A percentile compares a stretch with the other conserved stretches of the same genome.
Conservation (phyloP, 1,140 invertebrate species). For the Ostrea denselamellosa region DNA sequence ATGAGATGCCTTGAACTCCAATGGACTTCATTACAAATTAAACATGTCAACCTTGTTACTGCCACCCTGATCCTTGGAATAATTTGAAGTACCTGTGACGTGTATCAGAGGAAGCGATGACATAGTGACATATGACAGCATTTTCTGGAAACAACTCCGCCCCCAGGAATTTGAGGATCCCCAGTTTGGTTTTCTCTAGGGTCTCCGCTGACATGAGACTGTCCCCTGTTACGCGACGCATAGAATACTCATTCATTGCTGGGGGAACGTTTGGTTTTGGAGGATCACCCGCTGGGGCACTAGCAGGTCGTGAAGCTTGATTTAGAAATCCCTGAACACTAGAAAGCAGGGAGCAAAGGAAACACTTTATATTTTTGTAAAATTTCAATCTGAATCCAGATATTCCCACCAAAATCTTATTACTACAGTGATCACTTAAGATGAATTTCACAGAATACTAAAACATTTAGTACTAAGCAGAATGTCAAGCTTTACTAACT, state of each 20-base stretch:
- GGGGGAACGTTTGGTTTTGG: conserved; percentile 81
- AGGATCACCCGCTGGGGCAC: conserved; percentile 69
- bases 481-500: conserved; percentile 80
- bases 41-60: too few species aligned
- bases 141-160: conserved; percentile 87
- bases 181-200: conserved; percentile 89
- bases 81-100: conserved; percentile 79
- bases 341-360: too few species aligned
- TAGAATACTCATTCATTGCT: conserved; percentile 88
- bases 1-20: too few species aligned
- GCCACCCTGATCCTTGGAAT: too few species aligned
- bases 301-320: conserved; percentile 50
- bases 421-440: too few species aligned
- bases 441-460: too few species aligned
- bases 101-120: conserved; percentile 92
- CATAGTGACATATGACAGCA: conserved; percentile 88
- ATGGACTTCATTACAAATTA: too few species aligned
- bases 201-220: conserved; percentile 88
- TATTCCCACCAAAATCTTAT: too few species aligned
- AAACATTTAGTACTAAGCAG: too few species aligned
- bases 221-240: conserved; percentile 89
- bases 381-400: too few species aligned
- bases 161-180: conserved; percentile 90
- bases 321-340: conserved; percentile 46
- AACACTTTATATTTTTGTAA: too few species aligned